Percentiles rank a stretch among this genome's conserved stretches.
Conservation (phyloP, 2,113 vertebrate species). For the Gallinago media region DNA sequence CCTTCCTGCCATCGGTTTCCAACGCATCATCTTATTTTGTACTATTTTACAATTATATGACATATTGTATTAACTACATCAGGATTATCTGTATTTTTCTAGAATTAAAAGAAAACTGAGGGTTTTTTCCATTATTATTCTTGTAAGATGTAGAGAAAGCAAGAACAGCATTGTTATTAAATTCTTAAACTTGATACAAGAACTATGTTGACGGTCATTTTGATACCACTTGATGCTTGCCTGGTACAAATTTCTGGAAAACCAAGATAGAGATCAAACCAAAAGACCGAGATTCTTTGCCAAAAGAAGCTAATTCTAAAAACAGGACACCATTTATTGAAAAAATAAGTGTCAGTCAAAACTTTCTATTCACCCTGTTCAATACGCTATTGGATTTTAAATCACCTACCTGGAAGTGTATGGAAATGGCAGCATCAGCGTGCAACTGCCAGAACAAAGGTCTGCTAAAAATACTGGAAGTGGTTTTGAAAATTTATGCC, state of each 20-base stretch:
- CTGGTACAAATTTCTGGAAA: not conserved
- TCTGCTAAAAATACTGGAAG: constrained; percentile 65
- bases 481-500: constrained; percentile 46
- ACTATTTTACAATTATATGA: not conserved
- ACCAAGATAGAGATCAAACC: not conserved
- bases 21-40: not conserved
- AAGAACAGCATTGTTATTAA: not conserved
- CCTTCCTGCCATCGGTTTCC: not conserved
- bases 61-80: not conserved
- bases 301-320: not conserved
- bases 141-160: not conserved
- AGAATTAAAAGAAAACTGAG: not conserved
- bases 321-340: not conserved
- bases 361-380: not conserved
- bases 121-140: not conserved
- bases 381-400: not conserved
- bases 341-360: not conserved
- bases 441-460: constrained; percentile 18
- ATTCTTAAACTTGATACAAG: not conserved
- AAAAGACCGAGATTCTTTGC: not conserved
- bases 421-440: not conserved
- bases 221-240: not conserved
- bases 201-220: not conserved
- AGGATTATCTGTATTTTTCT: not conserved
- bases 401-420: not conserved